Evolutionary conservation across 92 coral and sea anemone species (phyloP), one percentile per base, ranked within the genome.

Genomic region (Epizoanthus stellaris): DNA sequence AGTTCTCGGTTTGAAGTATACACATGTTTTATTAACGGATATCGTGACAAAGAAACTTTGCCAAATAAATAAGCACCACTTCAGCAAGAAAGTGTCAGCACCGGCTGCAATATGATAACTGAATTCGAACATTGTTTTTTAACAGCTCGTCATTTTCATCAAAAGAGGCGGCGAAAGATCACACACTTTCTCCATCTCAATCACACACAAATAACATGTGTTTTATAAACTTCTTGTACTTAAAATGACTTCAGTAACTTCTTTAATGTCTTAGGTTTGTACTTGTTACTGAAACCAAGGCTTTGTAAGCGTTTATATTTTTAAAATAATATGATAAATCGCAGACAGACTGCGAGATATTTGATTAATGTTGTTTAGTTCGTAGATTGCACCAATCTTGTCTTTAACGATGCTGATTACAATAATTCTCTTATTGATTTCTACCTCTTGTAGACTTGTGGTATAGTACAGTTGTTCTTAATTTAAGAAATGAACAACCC

Each of bases 91-190:
- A 57, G 45, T 45, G 83, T 79, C 72, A 79, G 30, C 83, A 45
- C 70, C 23, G 6, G 25, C 14, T 17, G 9, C 13, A 8, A 10
- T 43, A 61, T 61, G 56, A 62, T 62, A 19, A 38, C 10, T 43
- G 57, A 42, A 63, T 17, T 40, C 20, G 42, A 17, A 13, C 12
- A 40, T 19, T 45, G 77, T 72, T 52, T 5, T 45, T 4, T 71
- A 72, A 72, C 77, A 72, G 77, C 77, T 47, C 76, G 36, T 45
- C 83, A 43, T 63, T 77, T 62, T 77, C 82, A 34, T 39, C 56
- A 77, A 77, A 77, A 54, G 81, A 43, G 83, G 73, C 83, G 82
- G 63, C 70, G 56, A 17, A 77, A 61, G 70, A 61, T 77, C 70
- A 61, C 69, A 54, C 70, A 62, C 47, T 77, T 60, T 11, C 11